Conservation (phyloP, 2,888 invertebrate species). For the Luperina nickerlii region DNA sequence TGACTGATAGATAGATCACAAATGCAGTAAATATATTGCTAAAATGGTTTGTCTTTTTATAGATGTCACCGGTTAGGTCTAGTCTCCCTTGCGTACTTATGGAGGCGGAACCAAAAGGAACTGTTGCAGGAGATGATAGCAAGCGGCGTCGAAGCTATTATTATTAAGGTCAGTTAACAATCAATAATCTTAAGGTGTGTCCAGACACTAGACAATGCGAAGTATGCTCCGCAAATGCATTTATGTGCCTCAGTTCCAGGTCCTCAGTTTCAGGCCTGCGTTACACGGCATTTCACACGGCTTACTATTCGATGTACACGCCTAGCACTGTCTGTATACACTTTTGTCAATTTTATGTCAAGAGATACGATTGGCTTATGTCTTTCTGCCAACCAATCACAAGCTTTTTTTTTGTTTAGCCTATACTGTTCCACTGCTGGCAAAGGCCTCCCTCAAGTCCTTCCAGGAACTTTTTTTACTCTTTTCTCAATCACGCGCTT, state of each 20-base stretch:
- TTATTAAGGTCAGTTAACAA: constrained; percentile 95
- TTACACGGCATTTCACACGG: background rate
- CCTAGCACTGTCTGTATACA: background rate
- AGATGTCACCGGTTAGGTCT: constrained; percentile 97
- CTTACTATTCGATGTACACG: background rate
- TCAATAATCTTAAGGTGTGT: no score
- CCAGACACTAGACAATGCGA: background rate
- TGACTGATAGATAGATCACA: background rate
- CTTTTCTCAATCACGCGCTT: background rate
- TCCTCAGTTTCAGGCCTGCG: no score
- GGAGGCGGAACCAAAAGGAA: constrained; percentile 98
- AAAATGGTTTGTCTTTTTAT: constrained; percentile 50
- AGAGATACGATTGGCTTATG: background rate
- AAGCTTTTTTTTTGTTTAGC: no score
- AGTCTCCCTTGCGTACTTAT: constrained; percentile 97
- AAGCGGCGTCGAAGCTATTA: constrained; percentile 97
- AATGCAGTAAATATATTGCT: background rate
- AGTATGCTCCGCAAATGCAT: background rate
- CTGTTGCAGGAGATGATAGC: constrained; percentile 99
- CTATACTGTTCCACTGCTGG: no score
- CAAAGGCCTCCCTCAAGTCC: no score
- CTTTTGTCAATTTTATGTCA: background rate
- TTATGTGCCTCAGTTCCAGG: background rate
- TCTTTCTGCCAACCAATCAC: background rate
- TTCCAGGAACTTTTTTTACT: no score